phyloP scores from a whole-genome alignment of 2,797 vertebrate species.

The Rhinophrynus dorsalis region DNA sequence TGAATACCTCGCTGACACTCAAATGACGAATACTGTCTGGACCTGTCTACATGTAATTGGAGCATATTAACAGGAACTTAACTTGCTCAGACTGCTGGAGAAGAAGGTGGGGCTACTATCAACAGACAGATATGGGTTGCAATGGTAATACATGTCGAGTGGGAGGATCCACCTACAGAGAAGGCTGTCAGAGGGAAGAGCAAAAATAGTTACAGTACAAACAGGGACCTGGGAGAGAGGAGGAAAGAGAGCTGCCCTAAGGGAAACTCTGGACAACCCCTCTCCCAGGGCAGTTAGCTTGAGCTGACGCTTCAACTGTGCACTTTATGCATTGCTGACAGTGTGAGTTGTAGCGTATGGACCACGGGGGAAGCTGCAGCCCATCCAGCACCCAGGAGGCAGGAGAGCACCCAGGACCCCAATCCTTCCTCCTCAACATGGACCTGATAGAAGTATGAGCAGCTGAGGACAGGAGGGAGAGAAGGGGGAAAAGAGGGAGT shows the following conservation, averaged over 20 bases:
- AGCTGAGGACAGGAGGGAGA: conserved; percentile 53
- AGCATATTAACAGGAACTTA: no score
- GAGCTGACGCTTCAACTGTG: not conserved
- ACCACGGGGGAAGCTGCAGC: not conserved
- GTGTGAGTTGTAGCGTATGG: conserved; percentile 18
- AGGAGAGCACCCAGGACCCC: not conserved
- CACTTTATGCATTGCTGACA: not conserved
- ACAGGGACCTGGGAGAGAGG: not conserved
- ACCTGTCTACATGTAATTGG: no score
- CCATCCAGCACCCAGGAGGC: not conserved
- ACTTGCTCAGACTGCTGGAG: not conserved
- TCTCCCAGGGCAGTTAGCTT: not conserved
- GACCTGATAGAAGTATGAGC: conserved; percentile 52
- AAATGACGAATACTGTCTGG: no score
- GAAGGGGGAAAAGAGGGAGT: conserved; percentile 6
- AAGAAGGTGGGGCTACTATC: not conserved
- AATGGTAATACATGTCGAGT: not conserved
- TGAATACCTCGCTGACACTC: no score
- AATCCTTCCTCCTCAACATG: not conserved
- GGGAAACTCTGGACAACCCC: not conserved
- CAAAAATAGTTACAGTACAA: conserved; percentile 1
- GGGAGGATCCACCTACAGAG: conserved; percentile 2
- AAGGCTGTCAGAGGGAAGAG: conserved; percentile 5
- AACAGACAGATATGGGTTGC: not conserved
- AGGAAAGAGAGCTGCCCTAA: not conserved